Conservation (phyloP, 2,888 invertebrate genomes). For the Drosophila cyrtoloma region DNA sequence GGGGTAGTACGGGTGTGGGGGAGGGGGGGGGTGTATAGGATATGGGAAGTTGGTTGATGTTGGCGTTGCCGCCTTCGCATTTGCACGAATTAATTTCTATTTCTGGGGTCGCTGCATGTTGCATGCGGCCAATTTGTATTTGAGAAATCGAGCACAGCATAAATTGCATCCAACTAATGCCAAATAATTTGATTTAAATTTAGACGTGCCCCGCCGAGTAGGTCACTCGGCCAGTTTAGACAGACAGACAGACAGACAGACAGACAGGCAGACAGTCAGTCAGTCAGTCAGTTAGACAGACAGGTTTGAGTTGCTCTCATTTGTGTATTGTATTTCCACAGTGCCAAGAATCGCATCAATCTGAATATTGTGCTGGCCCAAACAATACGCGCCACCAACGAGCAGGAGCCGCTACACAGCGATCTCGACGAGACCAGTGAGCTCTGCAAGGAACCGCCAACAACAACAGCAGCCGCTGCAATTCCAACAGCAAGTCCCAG, state of each 20-base stretch:
- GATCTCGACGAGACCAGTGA: constrained; percentile 71
- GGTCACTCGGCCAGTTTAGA: constrained; percentile 57
- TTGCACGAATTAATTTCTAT: constrained; percentile 76
- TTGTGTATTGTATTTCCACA: constrained; percentile 34
- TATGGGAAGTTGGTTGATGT: neutral
- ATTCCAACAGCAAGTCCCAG: neutral
- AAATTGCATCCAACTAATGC: constrained; percentile 70
- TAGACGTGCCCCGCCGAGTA: constrained; percentile 45
- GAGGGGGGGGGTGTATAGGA: neutral
- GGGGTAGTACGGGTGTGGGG: neutral
- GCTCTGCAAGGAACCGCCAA: constrained; percentile 24
- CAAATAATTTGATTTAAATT: constrained; percentile 77
- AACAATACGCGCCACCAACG: constrained; percentile 84
- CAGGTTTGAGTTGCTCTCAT: constrained; percentile 7
- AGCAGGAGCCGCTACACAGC: constrained; percentile 70
- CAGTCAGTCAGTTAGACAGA: constrained; percentile 23
- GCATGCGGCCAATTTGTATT: constrained; percentile 59
- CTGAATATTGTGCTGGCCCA: constrained; percentile 88
- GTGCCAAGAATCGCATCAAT: constrained; percentile 86
- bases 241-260: constrained; percentile 8
- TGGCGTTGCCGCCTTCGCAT: constrained; percentile 44
- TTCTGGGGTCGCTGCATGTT: constrained; percentile 45
- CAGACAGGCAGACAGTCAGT: constrained; percentile 10
- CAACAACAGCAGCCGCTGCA: neutral
- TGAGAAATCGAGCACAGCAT: constrained; percentile 64